These are phyloP conservation scores for Patella vulgata DNA, from an alignment of 1,140 invertebrate genomes.

Conservation along the genomic window DNA sequence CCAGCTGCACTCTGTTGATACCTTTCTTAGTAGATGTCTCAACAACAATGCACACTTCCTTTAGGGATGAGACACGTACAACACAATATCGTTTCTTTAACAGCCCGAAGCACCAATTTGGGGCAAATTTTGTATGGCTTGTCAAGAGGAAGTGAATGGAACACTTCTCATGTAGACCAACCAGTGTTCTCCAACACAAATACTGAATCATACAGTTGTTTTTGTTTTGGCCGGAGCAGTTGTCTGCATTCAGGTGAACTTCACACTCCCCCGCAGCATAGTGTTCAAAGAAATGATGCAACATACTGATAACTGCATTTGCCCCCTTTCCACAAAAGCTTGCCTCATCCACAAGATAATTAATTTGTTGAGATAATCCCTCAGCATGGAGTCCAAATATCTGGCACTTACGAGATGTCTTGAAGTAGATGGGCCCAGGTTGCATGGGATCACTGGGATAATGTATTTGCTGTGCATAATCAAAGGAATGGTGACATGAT, in stretches of 20 bases:
- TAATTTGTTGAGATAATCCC: conserved; percentile 24
- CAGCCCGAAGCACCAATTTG: no score
- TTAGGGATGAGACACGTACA: no score
- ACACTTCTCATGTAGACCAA: no score
- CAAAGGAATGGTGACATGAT: conserved; percentile 24
- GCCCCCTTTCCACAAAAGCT: conserved; percentile 24
- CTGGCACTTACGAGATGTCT: conserved; percentile 42
- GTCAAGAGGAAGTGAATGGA: no score
- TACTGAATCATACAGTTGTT: conserved; percentile 25
- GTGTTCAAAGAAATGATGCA: conserved; percentile 32
- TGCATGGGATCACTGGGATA: conserved; percentile 38
- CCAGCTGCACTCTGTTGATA: conserved; percentile 24
- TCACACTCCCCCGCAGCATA: conserved; percentile 27
- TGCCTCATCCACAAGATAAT: conserved; percentile 42
- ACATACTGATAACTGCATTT: conserved; percentile 26
- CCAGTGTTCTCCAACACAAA: no score
- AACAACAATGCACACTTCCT: no score
- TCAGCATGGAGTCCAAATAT: conserved; percentile 41
- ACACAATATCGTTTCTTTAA: no score
- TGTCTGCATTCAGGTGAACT: conserved; percentile 25
- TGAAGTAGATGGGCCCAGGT: conserved; percentile 45
- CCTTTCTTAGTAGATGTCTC: no score
- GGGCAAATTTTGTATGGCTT: no score
- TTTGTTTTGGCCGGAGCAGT: conserved; percentile 32
- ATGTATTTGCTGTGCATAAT: conserved; percentile 45